Evolutionary conservation across 2,797 vertebrate genomes (phyloP).

Genomic region (Platyrinchus mystaceus): DNA sequence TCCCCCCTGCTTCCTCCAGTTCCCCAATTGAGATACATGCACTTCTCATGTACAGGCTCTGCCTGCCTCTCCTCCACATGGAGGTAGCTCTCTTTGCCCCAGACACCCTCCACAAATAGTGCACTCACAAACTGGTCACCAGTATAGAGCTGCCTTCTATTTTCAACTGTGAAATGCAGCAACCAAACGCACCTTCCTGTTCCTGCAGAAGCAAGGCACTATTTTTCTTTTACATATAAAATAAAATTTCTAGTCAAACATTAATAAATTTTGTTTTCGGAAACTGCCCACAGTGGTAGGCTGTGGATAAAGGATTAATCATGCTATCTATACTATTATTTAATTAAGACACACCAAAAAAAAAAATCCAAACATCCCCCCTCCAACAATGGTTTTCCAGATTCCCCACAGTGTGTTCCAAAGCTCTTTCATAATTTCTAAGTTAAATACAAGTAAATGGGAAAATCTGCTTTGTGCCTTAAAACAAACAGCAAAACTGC

Average conservation of each 20-base stretch:
- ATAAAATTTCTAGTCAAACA: background rate
- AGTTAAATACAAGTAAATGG: background rate
- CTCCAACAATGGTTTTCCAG: background rate
- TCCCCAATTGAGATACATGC: accelerated
- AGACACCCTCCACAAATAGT: accelerated
- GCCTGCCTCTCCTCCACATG: background rate
- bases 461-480: background rate
- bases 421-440: background rate
- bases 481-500: background rate
- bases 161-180: background rate
- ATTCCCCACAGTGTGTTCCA: background rate
- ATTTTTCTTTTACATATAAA: background rate
- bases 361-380: background rate
- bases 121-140: background rate
- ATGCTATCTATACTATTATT: background rate
- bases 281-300: background rate
- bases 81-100: accelerated
- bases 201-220: background rate
- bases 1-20: background rate
- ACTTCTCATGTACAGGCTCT: accelerated
- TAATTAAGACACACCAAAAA: background rate
- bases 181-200: background rate
- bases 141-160: background rate
- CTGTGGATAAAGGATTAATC: background rate
- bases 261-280: background rate